Base-by-base conservation (phyloP, 2,888 invertebrate genomes). In the Trachelus tabidus region DNA sequence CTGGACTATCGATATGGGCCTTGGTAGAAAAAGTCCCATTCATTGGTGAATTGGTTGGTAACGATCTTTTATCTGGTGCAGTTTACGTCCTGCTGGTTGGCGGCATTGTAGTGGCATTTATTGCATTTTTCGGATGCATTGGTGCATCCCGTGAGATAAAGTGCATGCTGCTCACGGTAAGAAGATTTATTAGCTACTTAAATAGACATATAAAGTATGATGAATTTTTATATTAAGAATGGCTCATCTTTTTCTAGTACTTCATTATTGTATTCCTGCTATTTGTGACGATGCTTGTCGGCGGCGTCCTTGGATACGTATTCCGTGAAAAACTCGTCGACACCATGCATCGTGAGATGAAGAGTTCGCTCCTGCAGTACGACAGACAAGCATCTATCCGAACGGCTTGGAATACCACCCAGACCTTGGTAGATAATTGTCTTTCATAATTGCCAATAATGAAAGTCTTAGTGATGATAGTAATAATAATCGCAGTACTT, bases 81-180 rank as follows among this genome's bases (percentile, higher is more conserved):
- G 95, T 98, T 69, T 96, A 95, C 87, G 96, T 98, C 79, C 93
- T 98, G 81, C 94, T 98, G 76, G 95, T 95, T 34, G 96, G 96
- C 80, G 98, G 98, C 11, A 94, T 95, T 56, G 93, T 97, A 81
- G 95, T 97, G 80, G 95, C 97, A 86, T 89, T 98, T 81, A 94
- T 98, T 77, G 96, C 98, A 12, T 95, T 98, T 91, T 94, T 98
- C 81, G 98, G 98, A 79, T 98, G 98, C 92, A 94, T 97, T 88
- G 98, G 98, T 73, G 97, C 98, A n/a, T 95, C 97, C 73, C 97
- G 96, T 90, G 98, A 98, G 93, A 96, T 98, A 89, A 96, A 97
- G 92, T 98, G 98, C 92, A 96, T 98, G 95, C 94, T 98, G 75
- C 94, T 98, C 78, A 96, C 96, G 93, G 98, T 98, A 92, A 93